phyloP scores from a whole-genome alignment of 2,113 vertebrate genomes.

The Aepyceros melampus region DNA sequence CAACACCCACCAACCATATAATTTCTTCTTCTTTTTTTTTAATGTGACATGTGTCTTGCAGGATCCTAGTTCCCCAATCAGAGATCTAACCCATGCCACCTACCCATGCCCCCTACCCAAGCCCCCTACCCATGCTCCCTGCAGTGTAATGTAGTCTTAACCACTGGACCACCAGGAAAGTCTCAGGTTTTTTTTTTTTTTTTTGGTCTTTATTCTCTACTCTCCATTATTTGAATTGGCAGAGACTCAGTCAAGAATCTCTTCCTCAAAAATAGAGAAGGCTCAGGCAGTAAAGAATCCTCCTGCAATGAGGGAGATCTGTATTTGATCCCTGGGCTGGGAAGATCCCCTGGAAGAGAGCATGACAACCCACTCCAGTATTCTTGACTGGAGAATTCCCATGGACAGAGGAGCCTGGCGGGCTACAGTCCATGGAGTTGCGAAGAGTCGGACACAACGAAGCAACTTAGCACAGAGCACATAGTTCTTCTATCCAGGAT shows the following conservation, averaged over 20 bases:
- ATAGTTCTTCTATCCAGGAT: neutral
- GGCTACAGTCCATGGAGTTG: neutral
- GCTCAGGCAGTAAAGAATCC: neutral
- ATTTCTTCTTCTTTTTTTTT: neutral
- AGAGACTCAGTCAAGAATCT: neutral
- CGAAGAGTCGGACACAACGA: neutral
- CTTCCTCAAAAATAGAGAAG: neutral
- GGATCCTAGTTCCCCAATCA: neutral
- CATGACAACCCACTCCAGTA: neutral
- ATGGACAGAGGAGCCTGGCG: neutral
- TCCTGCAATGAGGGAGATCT: neutral
- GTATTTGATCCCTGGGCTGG: neutral
- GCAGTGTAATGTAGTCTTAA: neutral
- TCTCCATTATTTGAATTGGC: neutral
- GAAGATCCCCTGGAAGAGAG: neutral
- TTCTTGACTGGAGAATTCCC: neutral
- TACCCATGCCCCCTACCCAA: neutral
- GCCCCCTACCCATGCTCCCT: neutral
- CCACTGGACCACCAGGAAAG: neutral
- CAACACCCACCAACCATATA: rapidly evolving
- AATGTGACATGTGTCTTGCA: neutral
- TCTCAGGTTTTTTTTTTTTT: neutral
- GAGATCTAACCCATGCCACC: neutral
- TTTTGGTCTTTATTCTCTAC: neutral
- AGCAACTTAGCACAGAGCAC: neutral